These are phyloP conservation scores for Drosophila serrata DNA, from an alignment of 1,140 invertebrate species.

Conservation along the genomic window DNA sequence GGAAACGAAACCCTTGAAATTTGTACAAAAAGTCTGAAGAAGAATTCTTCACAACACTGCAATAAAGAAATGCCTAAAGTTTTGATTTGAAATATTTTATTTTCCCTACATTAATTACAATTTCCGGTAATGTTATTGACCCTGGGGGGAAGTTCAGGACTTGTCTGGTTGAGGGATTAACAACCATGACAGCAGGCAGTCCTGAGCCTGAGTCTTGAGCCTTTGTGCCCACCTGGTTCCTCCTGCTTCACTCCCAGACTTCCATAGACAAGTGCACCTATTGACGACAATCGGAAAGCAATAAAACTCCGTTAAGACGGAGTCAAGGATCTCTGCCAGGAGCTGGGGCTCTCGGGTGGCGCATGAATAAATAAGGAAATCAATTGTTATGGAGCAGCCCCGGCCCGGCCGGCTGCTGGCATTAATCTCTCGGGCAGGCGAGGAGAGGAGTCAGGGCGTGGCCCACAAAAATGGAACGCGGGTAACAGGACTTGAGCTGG, in stretches of 20 bases:
- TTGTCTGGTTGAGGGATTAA: slow-evolving; percentile 65
- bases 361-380: slow-evolving; percentile 69
- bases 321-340: slow-evolving; percentile 27
- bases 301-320: slow-evolving; percentile 45
- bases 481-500: slow-evolving; percentile 31
- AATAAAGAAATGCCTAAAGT: slow-evolving; percentile 1
- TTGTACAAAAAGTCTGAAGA: neutral
- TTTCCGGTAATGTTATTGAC: slow-evolving; percentile 27
- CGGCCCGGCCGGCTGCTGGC: slow-evolving; percentile 20
- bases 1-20: neutral
- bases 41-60: slow-evolving; percentile 3
- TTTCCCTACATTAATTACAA: slow-evolving; percentile 36
- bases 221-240: neutral
- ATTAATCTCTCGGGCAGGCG: slow-evolving; percentile 57
- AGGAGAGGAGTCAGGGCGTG: slow-evolving; percentile 56
- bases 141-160: slow-evolving; percentile 13
- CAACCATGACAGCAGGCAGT: slow-evolving; percentile 54
- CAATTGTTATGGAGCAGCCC: slow-evolving; percentile 69
- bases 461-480: slow-evolving; percentile 38
- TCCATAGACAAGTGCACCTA: slow-evolving; percentile 28
- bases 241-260: neutral
- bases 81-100: slow-evolving; percentile 11
- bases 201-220: slow-evolving; percentile 2
- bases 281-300: slow-evolving; percentile 42
- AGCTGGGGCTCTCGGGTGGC: slow-evolving; percentile 9